Percentiles rank a stretch among this genome's conserved stretches.
phyloP scores from a whole-genome alignment of 2,113 vertebrate genomes.

The Pterocles gutturalis region DNA sequence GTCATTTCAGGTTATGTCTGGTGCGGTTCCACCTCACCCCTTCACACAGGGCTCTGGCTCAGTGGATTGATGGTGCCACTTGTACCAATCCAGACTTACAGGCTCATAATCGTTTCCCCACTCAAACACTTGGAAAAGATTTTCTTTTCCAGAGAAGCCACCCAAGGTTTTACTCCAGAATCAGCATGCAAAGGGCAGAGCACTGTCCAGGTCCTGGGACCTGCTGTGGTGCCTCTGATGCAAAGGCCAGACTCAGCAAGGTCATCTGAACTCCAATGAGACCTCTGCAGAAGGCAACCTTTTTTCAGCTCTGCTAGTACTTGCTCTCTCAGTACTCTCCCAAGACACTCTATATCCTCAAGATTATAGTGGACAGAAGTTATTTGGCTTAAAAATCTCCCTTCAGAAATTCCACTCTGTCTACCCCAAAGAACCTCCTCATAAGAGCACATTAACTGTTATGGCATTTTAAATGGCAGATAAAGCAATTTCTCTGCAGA shows the following conservation, averaged over 20 bases:
- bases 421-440: not conserved
- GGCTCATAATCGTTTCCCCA: not conserved
- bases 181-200: not conserved
- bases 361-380: not conserved
- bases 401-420: not conserved
- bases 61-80: not conserved
- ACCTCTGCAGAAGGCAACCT: not conserved
- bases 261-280: not conserved
- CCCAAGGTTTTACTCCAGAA: not conserved
- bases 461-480: not conserved
- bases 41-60: not conserved
- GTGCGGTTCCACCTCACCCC: not conserved
- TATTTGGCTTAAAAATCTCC: not conserved
- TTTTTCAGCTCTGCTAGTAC: not conserved
- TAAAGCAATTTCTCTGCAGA: not conserved
- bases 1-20: constrained; percentile 62
- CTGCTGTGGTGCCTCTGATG: not conserved
- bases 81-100: not conserved
- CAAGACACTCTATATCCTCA: not conserved
- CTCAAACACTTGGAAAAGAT: not conserved
- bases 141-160: not conserved
- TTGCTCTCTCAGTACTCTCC: not conserved
- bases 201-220: not conserved
- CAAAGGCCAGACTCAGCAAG: not conserved
- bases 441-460: not conserved